A percentile compares a stretch with the other conserved stretches of the same genome.
These are phyloP conservation scores for Sipha maydis DNA, from an alignment of 2,888 invertebrate genomes.

Conservation along the genomic window DNA sequence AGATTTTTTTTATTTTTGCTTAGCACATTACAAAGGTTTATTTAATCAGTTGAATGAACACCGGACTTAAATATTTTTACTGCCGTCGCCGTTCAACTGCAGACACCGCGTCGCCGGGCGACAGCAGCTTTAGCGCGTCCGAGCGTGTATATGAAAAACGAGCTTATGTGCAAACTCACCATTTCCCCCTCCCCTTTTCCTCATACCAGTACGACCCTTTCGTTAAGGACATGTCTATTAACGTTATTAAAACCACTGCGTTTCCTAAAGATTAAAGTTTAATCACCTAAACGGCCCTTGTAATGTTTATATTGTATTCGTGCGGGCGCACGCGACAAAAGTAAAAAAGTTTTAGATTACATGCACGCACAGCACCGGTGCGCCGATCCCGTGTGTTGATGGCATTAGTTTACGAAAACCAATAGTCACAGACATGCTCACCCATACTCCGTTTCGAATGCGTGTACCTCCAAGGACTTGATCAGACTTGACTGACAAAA, in stretches of 20 bases:
- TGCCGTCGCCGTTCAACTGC: neutral
- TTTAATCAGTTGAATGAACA: conserved; percentile 13
- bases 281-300: neutral
- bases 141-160: conserved; percentile 6
- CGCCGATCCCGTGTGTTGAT: too few species aligned
- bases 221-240: neutral
- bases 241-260: neutral
- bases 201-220: neutral
- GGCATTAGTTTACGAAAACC: neutral
- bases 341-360: neutral
- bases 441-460: neutral
- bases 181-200: neutral
- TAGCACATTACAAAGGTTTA: conserved; percentile 17
- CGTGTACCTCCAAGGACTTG: neutral
- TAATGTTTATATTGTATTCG: neutral
- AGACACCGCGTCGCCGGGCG: neutral
- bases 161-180: neutral
- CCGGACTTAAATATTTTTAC: conserved; percentile 7
- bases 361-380: neutral
- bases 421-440: neutral
- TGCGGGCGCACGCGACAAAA: neutral
- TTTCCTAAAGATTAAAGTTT: neutral
- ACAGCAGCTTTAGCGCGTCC: neutral
- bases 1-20: neutral
- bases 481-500: too few species aligned